Conservation (phyloP, 2,888 invertebrate species). For the Lasioglossum figueresi region DNA sequence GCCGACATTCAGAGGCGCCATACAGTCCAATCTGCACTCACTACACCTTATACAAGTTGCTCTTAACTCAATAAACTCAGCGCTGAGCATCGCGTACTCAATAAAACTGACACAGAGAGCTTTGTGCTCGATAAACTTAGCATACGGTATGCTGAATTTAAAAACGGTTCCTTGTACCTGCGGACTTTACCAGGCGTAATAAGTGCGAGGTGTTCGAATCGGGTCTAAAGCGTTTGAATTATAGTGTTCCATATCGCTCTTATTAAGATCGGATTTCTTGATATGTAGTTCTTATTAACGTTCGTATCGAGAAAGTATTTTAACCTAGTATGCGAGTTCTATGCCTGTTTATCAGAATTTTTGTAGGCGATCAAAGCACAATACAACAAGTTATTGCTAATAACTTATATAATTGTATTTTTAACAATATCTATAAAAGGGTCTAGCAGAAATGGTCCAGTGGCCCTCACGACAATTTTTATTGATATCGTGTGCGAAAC, state of each 20-base stretch:
- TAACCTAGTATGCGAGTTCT: neutral
- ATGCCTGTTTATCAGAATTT: neutral
- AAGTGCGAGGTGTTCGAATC: neutral
- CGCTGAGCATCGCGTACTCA: neutral
- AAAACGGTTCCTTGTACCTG: neutral
- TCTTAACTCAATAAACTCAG: neutral
- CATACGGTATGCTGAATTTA: neutral
- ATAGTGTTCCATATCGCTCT: neutral
- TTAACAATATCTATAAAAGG: neutral
- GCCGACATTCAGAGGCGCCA: neutral
- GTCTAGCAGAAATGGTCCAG: no score
- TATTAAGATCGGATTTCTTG: neutral
- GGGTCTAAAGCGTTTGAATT: neutral
- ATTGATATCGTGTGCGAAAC: no score
- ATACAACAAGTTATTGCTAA: neutral
- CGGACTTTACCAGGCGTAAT: neutral
- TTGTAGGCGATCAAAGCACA: neutral
- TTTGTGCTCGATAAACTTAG: neutral
- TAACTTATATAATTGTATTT: neutral
- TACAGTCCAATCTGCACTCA: neutral
- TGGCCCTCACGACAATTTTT: no score
- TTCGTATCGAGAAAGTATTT: neutral
- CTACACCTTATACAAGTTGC: neutral
- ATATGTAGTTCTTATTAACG: neutral
- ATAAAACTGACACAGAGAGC: neutral